Conservation (phyloP, 2,113 vertebrate species). For the Paramormyrops kingsleyae region DNA sequence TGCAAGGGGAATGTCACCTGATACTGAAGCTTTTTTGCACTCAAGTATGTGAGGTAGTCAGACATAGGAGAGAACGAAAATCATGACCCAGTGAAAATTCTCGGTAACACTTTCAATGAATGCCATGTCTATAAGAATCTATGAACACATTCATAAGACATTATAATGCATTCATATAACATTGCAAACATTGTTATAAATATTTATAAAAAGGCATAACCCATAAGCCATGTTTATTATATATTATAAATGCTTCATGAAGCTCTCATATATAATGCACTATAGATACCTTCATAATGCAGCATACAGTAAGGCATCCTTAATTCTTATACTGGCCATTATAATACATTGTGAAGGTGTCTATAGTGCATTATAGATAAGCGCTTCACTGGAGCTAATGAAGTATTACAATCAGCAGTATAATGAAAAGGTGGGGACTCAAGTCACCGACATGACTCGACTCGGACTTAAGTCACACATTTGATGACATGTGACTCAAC, state of each 20-base stretch:
- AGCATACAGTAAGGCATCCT: not conserved
- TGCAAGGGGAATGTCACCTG: constrained; percentile 80
- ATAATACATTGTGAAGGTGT: no score
- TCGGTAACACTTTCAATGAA: not conserved
- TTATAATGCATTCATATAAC: not conserved
- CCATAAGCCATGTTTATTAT: not conserved
- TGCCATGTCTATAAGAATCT: not conserved
- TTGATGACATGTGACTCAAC: no score
- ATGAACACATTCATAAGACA: not conserved
- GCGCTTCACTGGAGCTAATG: no score
- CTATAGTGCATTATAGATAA: no score
- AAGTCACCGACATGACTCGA: no score
- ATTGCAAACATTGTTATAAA: not conserved
- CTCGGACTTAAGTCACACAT: no score
- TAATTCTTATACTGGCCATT: no score
- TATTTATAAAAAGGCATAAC: not conserved
- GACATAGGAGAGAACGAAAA: not conserved
- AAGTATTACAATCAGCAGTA: no score
- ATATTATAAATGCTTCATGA: no score
- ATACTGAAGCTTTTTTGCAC: constrained; percentile 54
- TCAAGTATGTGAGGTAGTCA: not conserved
- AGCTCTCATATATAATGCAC: no score
- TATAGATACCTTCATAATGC: no score
- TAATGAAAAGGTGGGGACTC: no score
- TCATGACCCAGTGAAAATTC: not conserved